phyloP scores from a whole-genome alignment of 2,113 vertebrate genomes.

The Takifugu bimaculatus region DNA sequence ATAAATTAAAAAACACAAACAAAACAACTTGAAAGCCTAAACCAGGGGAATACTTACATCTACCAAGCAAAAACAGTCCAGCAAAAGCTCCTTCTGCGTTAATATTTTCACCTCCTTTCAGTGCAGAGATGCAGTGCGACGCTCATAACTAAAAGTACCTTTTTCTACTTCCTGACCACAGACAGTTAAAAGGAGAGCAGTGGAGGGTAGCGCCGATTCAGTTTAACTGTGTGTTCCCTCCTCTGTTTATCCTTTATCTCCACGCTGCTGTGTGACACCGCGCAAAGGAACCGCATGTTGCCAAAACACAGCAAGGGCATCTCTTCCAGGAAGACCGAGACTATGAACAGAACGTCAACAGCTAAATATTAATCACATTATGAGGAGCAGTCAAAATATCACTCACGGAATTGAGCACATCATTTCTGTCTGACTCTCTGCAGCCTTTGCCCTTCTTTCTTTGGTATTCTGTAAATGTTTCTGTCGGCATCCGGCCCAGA shows the following conservation, averaged over 20 bases:
- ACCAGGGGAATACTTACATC: too few relatives aligned
- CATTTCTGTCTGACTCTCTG: too few relatives aligned
- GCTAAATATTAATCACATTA: neutral
- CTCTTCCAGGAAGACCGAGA: conserved; percentile 1
- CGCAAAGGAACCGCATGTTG: conserved; percentile 9
- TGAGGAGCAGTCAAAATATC: neutral
- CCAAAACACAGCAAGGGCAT: conserved; percentile 23
- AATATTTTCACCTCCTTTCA: neutral
- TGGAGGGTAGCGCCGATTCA: conserved; percentile 36
- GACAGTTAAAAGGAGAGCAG: conserved; percentile 13
- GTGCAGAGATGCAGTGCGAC: conserved; percentile 40
- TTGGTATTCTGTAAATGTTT: conserved; percentile 12
- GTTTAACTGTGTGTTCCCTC: conserved; percentile 14
- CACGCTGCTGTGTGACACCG: conserved; percentile 1
- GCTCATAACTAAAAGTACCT: conserved; percentile 22
- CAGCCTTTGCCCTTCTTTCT: conserved; percentile 9
- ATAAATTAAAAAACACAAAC: too few relatives aligned
- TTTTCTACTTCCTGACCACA: conserved; percentile 70
- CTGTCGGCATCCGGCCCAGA: conserved; percentile 62
- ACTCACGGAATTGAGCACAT: neutral
- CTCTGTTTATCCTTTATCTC: conserved; percentile 43
- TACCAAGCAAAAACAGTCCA: conserved; percentile 7
- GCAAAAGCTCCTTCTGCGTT: conserved; percentile 17
- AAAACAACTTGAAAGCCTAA: neutral
- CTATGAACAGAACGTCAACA: neutral